These are phyloP conservation scores for Oopsacas minuta DNA, from an alignment of 37 sponge, comb jelly and placozoan species.

Conservation along the genomic window DNA sequence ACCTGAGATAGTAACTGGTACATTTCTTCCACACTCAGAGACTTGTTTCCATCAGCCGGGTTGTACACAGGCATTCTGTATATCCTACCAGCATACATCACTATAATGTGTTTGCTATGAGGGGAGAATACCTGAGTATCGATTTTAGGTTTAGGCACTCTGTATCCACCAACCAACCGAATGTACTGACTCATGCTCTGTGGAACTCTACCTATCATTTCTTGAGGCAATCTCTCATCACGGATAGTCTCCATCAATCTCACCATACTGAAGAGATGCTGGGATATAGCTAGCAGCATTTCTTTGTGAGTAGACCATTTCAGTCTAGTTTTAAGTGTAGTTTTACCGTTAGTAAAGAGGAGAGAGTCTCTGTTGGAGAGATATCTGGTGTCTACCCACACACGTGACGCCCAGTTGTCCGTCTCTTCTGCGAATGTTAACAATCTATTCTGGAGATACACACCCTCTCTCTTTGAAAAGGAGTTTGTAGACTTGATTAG, in stretches of 20 bases:
- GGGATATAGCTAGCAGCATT: background rate
- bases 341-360: background rate
- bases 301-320: background rate
- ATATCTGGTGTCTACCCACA: background rate
- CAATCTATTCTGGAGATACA: background rate
- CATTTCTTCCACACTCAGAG: background rate
- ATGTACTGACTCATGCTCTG: constrained; percentile 55
- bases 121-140: constrained; percentile 32
- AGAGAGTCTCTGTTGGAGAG: background rate
- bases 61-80: background rate
- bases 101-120: constrained; percentile 36
- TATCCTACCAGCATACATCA: constrained; percentile 42
- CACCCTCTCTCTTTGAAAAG: background rate
- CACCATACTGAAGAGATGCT: background rate
- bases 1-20: background rate
- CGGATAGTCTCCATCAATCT: background rate
- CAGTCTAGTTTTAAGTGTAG: background rate
- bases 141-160: constrained; percentile 32
- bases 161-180: constrained; percentile 26
- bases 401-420: background rate
- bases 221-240: constrained; percentile 47
- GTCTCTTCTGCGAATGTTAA: background rate
- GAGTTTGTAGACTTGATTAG: background rate
- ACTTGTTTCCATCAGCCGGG: background rate
- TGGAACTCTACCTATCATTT: constrained; percentile 30